Conservation (phyloP, 2,888 invertebrate species). For the Dioctria rufipes region DNA sequence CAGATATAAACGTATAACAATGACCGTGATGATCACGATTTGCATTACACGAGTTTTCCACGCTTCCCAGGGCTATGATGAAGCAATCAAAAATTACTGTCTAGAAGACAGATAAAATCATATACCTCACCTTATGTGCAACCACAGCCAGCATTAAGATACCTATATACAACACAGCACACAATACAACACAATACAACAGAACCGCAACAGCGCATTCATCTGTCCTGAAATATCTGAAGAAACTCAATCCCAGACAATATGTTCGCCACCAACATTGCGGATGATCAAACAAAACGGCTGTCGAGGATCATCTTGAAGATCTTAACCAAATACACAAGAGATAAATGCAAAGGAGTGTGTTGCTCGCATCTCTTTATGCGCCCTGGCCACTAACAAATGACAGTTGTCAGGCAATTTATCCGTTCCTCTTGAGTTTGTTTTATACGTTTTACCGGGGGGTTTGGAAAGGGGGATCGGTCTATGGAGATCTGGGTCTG, state of each 20-base stretch:
- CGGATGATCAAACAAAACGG: conserved; percentile 57
- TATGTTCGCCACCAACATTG: conserved; percentile 52
- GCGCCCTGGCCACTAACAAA: conserved; percentile 54
- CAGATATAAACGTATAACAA: conserved; percentile 4
- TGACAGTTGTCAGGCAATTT: conserved; percentile 58
- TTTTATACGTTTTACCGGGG: conserved; percentile 12
- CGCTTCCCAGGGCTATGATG: conserved; percentile 18
- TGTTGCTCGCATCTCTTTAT: conserved; percentile 40
- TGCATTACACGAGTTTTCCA: conserved; percentile 23
- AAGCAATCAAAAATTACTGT: conserved; percentile 45
- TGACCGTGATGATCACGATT: conserved; percentile 27
- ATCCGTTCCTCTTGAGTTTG: conserved; percentile 49
- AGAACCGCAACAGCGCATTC: not conserved
- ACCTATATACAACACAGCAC: conserved; percentile 1
- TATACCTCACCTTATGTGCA: conserved; percentile 21
- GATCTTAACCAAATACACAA: conserved; percentile 48
- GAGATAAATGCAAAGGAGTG: conserved; percentile 45
- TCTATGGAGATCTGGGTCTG: not conserved
- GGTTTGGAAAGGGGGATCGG: too few relatives aligned
- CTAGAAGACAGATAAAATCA: conserved; percentile 31
- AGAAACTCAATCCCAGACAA: conserved; percentile 42
- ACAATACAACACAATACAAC: too few relatives aligned
- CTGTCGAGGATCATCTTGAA: conserved; percentile 56
- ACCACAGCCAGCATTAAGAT: too few relatives aligned
- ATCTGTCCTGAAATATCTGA: conserved; percentile 42